A percentile compares a stretch with the other conserved stretches of the same genome.
Evolutionary conservation across 2,113 vertebrate genomes (phyloP).

Genomic region (Rhinopomastus cyanomelas): DNA sequence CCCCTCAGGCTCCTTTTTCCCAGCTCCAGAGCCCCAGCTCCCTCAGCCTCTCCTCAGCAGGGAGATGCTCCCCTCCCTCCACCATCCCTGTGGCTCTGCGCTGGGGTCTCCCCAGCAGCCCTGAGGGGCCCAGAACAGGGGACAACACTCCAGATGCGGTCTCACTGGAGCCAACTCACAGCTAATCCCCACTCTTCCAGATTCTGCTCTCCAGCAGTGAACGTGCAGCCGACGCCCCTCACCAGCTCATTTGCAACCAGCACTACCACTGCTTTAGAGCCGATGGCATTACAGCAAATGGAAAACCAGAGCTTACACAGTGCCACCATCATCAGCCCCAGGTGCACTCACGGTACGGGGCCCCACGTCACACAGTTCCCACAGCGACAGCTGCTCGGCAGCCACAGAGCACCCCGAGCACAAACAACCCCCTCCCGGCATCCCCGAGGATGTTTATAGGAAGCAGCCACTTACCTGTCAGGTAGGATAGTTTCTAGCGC

Average conservation of each 20-base stretch:
- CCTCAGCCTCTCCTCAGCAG: too few relatives aligned
- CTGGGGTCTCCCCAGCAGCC: too few relatives aligned
- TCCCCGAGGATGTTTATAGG: background rate
- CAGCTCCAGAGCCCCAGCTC: too few relatives aligned
- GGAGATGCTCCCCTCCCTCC: too few relatives aligned
- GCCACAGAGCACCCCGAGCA: background rate
- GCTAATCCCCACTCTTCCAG: background rate
- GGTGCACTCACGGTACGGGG: background rate
- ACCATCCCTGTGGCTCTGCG: too few relatives aligned
- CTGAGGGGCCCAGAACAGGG: too few relatives aligned
- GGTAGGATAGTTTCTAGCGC: constrained; percentile 95
- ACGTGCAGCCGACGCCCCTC: background rate
- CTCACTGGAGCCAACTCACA: background rate
- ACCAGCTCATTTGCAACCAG: background rate
- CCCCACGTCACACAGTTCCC: background rate
- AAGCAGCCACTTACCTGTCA: constrained; percentile 84
- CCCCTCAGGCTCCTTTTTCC: too few relatives aligned
- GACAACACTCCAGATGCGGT: too few relatives aligned
- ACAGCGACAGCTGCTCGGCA: background rate
- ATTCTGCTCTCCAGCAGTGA: background rate
- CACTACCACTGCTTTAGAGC: background rate
- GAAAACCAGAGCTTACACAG: background rate
- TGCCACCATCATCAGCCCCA: background rate
- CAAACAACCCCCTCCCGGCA: background rate
- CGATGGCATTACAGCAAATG: background rate